Evolutionary conservation across 2,113 vertebrate species (phyloP).

Genomic region (Prolemur simus): DNA sequence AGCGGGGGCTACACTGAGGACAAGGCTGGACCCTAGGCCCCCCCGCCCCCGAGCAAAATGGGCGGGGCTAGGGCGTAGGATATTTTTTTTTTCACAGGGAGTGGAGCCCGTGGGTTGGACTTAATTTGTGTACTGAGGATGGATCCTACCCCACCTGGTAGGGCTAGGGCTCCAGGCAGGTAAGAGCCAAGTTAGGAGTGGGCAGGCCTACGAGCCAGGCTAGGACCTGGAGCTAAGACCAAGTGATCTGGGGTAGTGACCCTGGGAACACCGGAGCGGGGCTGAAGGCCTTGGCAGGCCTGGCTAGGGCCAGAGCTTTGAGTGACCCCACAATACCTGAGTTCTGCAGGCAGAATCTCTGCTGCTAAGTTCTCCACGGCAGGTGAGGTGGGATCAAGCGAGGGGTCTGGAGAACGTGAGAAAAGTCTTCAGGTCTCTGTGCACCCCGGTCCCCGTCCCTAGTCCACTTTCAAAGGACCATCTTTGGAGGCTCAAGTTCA

Average conservation of each 20-base stretch:
- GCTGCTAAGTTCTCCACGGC: constrained; percentile 89
- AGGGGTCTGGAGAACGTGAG: constrained; percentile 76
- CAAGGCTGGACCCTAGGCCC: not conserved
- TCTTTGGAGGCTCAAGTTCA: not conserved
- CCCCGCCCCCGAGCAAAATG: not conserved
- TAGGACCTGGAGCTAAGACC: not conserved
- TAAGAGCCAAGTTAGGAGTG: not conserved
- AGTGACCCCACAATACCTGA: constrained; percentile 83
- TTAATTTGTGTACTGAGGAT: not conserved
- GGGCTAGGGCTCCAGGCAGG: not conserved
- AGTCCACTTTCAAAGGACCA: not conserved
- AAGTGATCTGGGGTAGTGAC: not conserved
- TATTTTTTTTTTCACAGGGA: not conserved
- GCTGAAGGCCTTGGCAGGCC: not conserved
- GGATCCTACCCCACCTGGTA: not conserved
- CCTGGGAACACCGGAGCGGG: not conserved
- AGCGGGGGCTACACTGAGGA: not conserved
- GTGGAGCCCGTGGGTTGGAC: not conserved
- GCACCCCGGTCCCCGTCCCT: not conserved
- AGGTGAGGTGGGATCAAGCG: constrained; percentile 78
- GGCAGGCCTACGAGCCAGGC: not conserved
- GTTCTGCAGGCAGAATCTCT: constrained; percentile 92
- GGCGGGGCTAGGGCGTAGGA: not conserved
- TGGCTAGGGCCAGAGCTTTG: not conserved
- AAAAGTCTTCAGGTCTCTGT: not conserved